A percentile compares a stretch with the other conserved stretches of the same genome.
Evolutionary conservation across 2,888 invertebrate genomes (phyloP).

Genomic region (Noctua janthina): DNA sequence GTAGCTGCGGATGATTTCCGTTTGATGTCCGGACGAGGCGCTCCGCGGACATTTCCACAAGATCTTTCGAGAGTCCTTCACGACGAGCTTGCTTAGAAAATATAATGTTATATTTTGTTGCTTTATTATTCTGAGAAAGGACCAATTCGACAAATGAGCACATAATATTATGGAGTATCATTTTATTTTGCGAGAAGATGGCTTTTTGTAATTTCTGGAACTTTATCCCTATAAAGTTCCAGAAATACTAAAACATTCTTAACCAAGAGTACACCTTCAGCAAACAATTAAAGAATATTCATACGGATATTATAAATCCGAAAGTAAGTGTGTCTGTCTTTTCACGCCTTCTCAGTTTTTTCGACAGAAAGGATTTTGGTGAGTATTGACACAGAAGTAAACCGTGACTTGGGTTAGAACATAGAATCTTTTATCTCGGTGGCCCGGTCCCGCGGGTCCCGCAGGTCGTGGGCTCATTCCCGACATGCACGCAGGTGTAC

Average conservation of each 20-base stretch:
- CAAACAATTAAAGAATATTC: neutral
- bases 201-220: neutral
- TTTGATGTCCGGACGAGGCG: constrained; percentile 41
- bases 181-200: neutral
- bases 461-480: neutral
- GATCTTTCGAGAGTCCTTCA: constrained; percentile 22
- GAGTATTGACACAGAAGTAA: neutral
- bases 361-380: neutral
- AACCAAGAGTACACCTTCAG: neutral
- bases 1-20: constrained; percentile 51
- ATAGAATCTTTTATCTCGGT: neutral
- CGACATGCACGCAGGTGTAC: neutral
- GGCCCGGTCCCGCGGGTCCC: neutral
- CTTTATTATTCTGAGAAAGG: constrained; percentile 7
- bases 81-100: constrained; percentile 11
- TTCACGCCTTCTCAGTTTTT: neutral
- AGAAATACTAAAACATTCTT: neutral
- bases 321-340: neutral
- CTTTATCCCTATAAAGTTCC: too few relatives aligned
- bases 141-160: neutral
- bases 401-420: neutral
- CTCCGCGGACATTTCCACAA: constrained; percentile 6
- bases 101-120: neutral
- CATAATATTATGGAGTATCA: neutral
- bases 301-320: neutral